Evolutionary conservation across 2,888 invertebrate genomes (phyloP), one percentile per base, ranked within the genome.

Genomic region (Pantelozetes paolii): DNA sequence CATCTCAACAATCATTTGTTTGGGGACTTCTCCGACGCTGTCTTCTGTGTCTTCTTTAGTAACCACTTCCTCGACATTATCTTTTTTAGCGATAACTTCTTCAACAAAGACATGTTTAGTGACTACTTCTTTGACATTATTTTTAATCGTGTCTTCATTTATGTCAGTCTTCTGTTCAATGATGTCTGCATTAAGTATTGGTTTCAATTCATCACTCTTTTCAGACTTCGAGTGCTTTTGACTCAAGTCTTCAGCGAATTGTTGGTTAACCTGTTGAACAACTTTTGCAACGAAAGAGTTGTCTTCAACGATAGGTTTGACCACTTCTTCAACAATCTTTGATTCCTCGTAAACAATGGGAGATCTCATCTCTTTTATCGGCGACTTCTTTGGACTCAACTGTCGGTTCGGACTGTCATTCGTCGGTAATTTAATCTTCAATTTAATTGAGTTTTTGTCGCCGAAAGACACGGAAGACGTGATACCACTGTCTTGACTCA

Each of bases 371-470:
- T 59, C 59, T 30, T 59, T 59, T 59, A n/a, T 32, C 28, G 59
- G 59, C 30, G 59, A 59, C 32, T 67, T 67, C 67, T 67, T 67
- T 6, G 67, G 67, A 40, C 67, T 67, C 67, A 67, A 23, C 30
- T 67, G 67, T 67, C 23, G 36, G 32, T n/a, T 67, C n/a, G 67
- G 36, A 28, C 15, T 18, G n/a, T 67, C 67, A 67, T 67, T 67
- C 20, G 64, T 32, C 13, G 20, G 40, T 67, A 67, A 23, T 67
- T 67, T 67, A 11, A 67, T 67, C 1, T 36, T 67, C 67, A 67
- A 23, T 42, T 67, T 67, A 23, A 67, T 67, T 20, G 67, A 67
- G 8, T 67, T 36, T 23, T 40, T 67, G 36, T 67, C 67, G 1
- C 42, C 67, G 30, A 67, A 40, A 2, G 67, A 67, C 18, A 67